Base-by-base conservation (phyloP, 2,113 vertebrate genomes). In the Caracal caracal region DNA sequence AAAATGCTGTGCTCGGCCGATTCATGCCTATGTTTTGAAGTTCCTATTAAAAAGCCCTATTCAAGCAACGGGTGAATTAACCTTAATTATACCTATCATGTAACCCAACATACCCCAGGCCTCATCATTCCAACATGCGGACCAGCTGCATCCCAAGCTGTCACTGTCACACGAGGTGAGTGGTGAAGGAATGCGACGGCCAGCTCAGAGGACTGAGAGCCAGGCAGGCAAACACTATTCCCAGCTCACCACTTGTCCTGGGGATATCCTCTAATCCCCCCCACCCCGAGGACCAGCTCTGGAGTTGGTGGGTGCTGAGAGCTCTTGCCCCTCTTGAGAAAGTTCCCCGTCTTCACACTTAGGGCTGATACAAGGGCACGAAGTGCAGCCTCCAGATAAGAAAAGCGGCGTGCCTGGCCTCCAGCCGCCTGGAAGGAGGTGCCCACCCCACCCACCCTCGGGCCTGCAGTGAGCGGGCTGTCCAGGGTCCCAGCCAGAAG, bases 101-200 rank as follows among this genome's bases (percentile, higher is more conserved):
- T 63, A 51, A 71, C 43, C 51, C 51, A 78, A 61, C 40, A 35
- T 33, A 51, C 10, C 63, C 33, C 28, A 81, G 40, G 35, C 3
- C 15, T 13, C n/a, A 56, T 7, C 43, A 43, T 26, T 13, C 22
- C 5, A 0, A 33, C 26, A 30, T 0, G 0, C 10, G 37, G 49
- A 8, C 49, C 71, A 20, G 73, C 51, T 10, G 30, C 19, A 12
- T 1, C 16, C 35, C 3, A 1, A 24, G 56, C 40, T 10, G n/a
- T 47, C 47, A 51, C 0, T 24, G n/a, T 35, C 24, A 20, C 15
- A 3, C 2, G 19, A 17, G 26, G 33, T 4, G 24, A 71, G 24
- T 40, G 20, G 56, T 7, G 4, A 35, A 1, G 2, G 28, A 10
- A 3, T 1, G 4, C 24, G 9, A 30, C 53, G 5, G 35, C 53